Conservation (phyloP, 37 sponge, comb jelly and placozoan species). For the Mnemiopsis leidyi region DNA sequence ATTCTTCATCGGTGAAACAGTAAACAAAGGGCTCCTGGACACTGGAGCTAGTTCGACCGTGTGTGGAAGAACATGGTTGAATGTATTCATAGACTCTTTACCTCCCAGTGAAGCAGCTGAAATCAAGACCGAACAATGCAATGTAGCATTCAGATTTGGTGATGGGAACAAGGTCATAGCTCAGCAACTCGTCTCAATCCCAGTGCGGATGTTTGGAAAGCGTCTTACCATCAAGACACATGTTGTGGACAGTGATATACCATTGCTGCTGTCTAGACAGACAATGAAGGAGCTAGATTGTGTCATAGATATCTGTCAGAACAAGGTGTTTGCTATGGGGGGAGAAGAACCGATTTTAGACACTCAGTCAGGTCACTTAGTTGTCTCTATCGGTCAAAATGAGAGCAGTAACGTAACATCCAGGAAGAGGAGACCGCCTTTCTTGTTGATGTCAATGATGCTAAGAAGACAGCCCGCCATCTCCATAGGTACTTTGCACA, state of each 20-base stretch:
- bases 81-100: background rate
- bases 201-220: background rate
- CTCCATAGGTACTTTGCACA: conserved; percentile 43
- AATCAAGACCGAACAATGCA: background rate
- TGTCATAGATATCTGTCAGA: background rate
- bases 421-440: background rate
- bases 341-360: background rate
- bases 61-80: background rate
- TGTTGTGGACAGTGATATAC: background rate
- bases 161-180: background rate
- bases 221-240: background rate
- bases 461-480: background rate
- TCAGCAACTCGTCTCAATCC: background rate
- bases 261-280: background rate
- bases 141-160: background rate
- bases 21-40: background rate
- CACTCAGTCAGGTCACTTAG: background rate
- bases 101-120: background rate
- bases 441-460: background rate
- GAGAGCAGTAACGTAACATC: background rate
- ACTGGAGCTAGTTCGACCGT: background rate
- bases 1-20: background rate
- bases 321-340: background rate
- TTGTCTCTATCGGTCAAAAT: background rate
- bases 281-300: background rate